Percentiles rank a stretch among this genome's conserved stretches.
Conservation (phyloP, 92 coral and sea anemone species). For the Heteractis magnifica region DNA sequence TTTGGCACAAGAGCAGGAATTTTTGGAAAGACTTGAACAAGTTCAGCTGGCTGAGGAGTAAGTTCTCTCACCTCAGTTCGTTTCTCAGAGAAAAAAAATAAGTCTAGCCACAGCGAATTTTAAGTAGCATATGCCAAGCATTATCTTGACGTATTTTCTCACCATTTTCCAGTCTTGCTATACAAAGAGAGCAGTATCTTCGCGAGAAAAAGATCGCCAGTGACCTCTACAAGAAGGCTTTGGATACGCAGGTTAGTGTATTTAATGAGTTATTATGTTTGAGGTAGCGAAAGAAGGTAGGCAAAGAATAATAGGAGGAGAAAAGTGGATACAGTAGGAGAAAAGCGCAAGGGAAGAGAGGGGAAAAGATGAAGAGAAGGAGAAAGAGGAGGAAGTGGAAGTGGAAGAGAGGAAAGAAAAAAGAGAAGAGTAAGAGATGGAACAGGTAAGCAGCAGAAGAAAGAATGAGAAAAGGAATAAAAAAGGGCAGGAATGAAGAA, state of each 20-base stretch:
- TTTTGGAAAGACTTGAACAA: slow-evolving; percentile 92
- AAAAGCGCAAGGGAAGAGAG: background rate
- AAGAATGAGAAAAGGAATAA: background rate
- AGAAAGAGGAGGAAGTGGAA: background rate
- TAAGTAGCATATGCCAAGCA: background rate
- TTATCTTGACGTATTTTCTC: background rate
- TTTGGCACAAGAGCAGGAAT: slow-evolving; percentile 77
- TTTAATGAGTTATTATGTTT: background rate
- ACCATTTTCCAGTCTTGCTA: slow-evolving; percentile 62
- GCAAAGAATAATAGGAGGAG: background rate
- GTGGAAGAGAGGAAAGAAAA: background rate
- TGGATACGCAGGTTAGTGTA: slow-evolving; percentile 79
- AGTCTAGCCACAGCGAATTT: background rate
- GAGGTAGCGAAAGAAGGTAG: background rate
- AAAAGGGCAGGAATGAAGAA: background rate
- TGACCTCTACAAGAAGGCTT: slow-evolving; percentile 77
- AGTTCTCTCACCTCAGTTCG: slow-evolving; percentile 18
- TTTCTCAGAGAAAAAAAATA: background rate
- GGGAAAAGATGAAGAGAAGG: background rate
- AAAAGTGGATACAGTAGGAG: background rate
- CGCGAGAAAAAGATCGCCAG: slow-evolving; percentile 81
- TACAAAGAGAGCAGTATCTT: slow-evolving; percentile 85
- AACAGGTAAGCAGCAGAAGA: background rate
- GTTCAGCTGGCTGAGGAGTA: slow-evolving; percentile 98
- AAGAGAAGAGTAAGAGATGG: background rate